Evolutionary conservation across 2,888 invertebrate species (phyloP).

Genomic region (Lingula anatina): DNA sequence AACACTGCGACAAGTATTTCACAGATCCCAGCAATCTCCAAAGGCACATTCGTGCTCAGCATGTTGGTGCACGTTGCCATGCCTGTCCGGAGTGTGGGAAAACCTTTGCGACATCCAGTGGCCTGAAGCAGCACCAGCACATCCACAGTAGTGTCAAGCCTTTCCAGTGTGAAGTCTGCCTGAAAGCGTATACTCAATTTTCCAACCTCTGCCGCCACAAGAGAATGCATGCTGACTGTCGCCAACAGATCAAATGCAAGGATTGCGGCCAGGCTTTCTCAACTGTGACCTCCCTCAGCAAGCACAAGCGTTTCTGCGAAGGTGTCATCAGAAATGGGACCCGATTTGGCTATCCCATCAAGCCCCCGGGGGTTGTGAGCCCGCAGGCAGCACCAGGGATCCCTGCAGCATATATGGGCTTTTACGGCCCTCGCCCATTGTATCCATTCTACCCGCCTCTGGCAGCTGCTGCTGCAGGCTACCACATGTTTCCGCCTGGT

Average conservation of each 20-base stretch:
- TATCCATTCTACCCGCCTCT: constrained; percentile 36
- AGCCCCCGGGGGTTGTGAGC: constrained; percentile 8
- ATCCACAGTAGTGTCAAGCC: constrained; percentile 98
- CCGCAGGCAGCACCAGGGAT: constrained; percentile 12
- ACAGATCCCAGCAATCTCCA: constrained; percentile 94
- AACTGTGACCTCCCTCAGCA: constrained; percentile 84
- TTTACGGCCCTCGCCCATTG: constrained; percentile 28
- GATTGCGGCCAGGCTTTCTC: constrained; percentile 92
- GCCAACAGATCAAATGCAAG: constrained; percentile 83
- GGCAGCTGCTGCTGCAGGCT: constrained; percentile 18
- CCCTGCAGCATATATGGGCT: constrained; percentile 27
- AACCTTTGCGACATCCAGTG: constrained; percentile 95
- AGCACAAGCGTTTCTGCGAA: constrained; percentile 95
- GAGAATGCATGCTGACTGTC: constrained; percentile 95
- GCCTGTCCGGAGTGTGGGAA: constrained; percentile 97
- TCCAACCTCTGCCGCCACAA: constrained; percentile 99
- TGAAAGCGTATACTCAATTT: constrained; percentile 96
- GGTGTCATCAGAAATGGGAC: constrained; percentile 55
- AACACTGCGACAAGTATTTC: constrained; percentile 67
- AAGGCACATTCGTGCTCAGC: constrained; percentile 91
- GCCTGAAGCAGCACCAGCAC: constrained; percentile 97
- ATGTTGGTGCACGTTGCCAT: constrained; percentile 93
- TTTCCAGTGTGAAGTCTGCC: constrained; percentile 84
- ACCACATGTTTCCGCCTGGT: too few relatives aligned
- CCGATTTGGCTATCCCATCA: constrained; percentile 19